A percentile compares a stretch with the other conserved stretches of the same genome.
These are phyloP conservation scores for Polyploca ridens DNA, from an alignment of 2,888 invertebrate genomes.

Conservation along the genomic window DNA sequence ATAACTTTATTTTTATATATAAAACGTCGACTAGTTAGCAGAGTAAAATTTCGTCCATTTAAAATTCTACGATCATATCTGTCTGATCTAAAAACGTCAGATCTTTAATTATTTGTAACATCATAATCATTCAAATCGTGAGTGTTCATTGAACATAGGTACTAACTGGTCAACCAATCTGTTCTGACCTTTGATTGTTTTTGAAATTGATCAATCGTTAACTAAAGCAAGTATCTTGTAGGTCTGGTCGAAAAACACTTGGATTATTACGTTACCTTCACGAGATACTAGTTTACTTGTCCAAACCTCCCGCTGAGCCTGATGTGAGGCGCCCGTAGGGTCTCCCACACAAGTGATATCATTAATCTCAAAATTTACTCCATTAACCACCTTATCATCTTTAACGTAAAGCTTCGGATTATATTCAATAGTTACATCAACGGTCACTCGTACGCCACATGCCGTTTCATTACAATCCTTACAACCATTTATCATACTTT, in stretches of 20 bases:
- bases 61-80: slow-evolving; percentile 5
- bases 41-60: neutral
- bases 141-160: slow-evolving; percentile 73
- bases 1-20: neutral
- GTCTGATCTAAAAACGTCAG: slow-evolving; percentile 71
- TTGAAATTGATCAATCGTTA: slow-evolving; percentile 18
- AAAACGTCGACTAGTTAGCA: neutral
- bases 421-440: slow-evolving; percentile 41
- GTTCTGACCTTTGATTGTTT: slow-evolving; percentile 39
- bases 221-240: slow-evolving; percentile 51
- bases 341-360: slow-evolving; percentile 59
- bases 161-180: slow-evolving; percentile 57
- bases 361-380: slow-evolving; percentile 44
- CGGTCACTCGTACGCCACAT: slow-evolving; percentile 65
- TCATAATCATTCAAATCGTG: slow-evolving; percentile 78
- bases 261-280: slow-evolving; percentile 79
- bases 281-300: slow-evolving; percentile 78
- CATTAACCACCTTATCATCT: slow-evolving; percentile 49
- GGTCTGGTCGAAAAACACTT: slow-evolving; percentile 66
- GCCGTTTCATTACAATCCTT: slow-evolving; percentile 78
- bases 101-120: slow-evolving; percentile 80
- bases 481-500: slow-evolving; percentile 83
- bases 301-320: slow-evolving; percentile 78
- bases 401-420: slow-evolving; percentile 32
- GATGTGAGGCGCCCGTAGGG: slow-evolving; percentile 75